Percentiles rank a stretch among this genome's conserved stretches.
Evolutionary conservation across 2,888 invertebrate species (phyloP).

Genomic region (Lottia scabra): DNA sequence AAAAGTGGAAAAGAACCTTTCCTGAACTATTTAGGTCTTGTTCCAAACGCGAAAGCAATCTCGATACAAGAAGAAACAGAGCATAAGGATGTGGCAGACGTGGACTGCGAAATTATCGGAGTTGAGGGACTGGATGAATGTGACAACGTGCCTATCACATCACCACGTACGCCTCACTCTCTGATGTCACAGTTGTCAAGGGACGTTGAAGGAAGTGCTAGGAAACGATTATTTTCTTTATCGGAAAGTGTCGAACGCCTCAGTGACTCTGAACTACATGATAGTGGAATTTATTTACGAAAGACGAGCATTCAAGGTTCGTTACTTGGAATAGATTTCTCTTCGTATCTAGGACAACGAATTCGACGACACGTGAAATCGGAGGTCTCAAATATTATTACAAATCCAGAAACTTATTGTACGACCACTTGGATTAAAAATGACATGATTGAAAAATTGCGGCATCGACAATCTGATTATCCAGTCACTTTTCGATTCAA

Average conservation of each 20-base stretch:
- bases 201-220: conserved; percentile 31
- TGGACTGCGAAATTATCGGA: conserved; percentile 46
- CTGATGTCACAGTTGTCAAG: conserved; percentile 52
- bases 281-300: background rate
- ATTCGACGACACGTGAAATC: conserved; percentile 45
- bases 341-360: conserved; percentile 48
- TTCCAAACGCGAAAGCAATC: conserved; percentile 30
- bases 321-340: conserved; percentile 37
- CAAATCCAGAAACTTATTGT: conserved; percentile 40
- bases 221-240: conserved; percentile 36
- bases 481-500: conserved; percentile 44
- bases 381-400: conserved; percentile 39
- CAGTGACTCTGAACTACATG: background rate
- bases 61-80: conserved; percentile 31
- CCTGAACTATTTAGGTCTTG: conserved; percentile 30
- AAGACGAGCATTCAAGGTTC: conserved; percentile 21
- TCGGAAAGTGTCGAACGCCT: background rate
- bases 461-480: conserved; percentile 40
- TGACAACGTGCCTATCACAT: conserved; percentile 22
- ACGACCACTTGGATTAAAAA: conserved; percentile 29
- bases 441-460: conserved; percentile 40
- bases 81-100: conserved; percentile 31
- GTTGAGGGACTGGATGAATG: conserved; percentile 53
- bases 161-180: conserved; percentile 42
- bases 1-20: conserved; percentile 14